Evolutionary conservation across 1,140 invertebrate genomes (phyloP), one percentile per base, ranked within the genome.

Genomic region (Eueides isabella): DNA sequence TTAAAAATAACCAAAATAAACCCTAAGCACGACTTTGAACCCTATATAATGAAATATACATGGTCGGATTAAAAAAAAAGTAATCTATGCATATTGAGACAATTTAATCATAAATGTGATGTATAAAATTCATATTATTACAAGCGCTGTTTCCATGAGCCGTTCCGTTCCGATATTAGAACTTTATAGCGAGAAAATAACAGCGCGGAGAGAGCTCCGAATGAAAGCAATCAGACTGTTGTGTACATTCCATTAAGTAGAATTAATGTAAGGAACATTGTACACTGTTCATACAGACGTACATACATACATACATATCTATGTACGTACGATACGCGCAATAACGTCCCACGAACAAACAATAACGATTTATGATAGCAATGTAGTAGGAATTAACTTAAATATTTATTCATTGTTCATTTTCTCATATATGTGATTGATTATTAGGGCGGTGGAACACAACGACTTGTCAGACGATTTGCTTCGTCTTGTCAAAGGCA

Each of bases 221-320:
- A 67, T 35, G 75, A 71, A 67, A 75, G 78, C 78, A 73, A 80
- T 80, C 73, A 77, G 61, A 76, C 72, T 63, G 33, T 41, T 73
- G 78, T 77, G 71, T 80, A 80, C 78, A 77, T 77, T 80, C 75
- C 73, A 77, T 77, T 77, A 80, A 71, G 67, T 68, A 33, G 66
- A 62, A 77, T 72, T 77, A 77, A 69, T 72, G 64, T 77, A 26
- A 55, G 48, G 48, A 55, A 14, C 48, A 55, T 55, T 55, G 26
- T 55, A 48, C 41, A 19, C n/a, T 44, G 9, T 55, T 12, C 19
- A 55, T 23, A 48, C 19, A 26, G 7, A 48, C n/a, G 1, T 38
- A 44, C 7, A 55, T 23, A 55, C 19, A 4, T 55, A 55, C 6
- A 55, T 55, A 55, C n/a, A n/a, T n/a, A n/a, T n/a, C n/a, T 6